Percentiles rank a stretch among this genome's conserved stretches.
phyloP scores from a whole-genome alignment of 2,888 invertebrate species.

The Cremastinae sp. region DNA sequence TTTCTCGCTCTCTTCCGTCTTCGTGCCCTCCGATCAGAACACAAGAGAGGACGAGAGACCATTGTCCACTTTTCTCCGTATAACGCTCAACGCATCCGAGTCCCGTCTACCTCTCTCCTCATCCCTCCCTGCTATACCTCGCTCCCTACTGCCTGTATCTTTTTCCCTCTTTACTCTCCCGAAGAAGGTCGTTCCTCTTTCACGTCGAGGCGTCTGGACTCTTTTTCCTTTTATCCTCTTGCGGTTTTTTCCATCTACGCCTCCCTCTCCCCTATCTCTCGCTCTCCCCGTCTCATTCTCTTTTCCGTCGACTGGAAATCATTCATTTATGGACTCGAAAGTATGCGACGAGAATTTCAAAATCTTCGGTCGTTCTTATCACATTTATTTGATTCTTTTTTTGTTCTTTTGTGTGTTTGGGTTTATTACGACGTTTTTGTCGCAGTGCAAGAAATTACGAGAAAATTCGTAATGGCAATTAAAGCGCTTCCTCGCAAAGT shows the following conservation, averaged over 20 bases:
- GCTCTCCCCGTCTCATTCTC: neutral
- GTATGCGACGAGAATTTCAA: slow-evolving; percentile 52
- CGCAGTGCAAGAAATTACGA: slow-evolving; percentile 46
- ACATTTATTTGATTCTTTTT: slow-evolving; percentile 18
- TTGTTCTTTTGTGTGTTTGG: slow-evolving; percentile 11
- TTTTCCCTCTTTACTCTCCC: slow-evolving; percentile 9
- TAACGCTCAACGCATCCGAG: slow-evolving; percentile 46
- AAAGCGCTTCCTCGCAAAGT: slow-evolving; percentile 40
- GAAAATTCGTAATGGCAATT: slow-evolving; percentile 53
- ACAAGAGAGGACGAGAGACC: slow-evolving; percentile 49
- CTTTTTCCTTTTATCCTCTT: slow-evolving; percentile 21
- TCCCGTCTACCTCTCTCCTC: slow-evolving; percentile 21
- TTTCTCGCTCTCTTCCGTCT: slow-evolving; percentile 15
- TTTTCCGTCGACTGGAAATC: no score
- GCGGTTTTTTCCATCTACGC: slow-evolving; percentile 28
- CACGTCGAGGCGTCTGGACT: slow-evolving; percentile 34
- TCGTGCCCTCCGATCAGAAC: slow-evolving; percentile 48
- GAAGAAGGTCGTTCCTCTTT: slow-evolving; percentile 50
- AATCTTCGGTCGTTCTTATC: slow-evolving; percentile 22
- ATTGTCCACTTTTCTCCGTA: slow-evolving; percentile 53
- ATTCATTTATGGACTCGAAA: slow-evolving; percentile 52
- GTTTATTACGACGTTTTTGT: no score
- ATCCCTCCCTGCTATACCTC: slow-evolving; percentile 14
- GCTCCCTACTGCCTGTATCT: slow-evolving; percentile 7
- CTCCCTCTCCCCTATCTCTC: slow-evolving; percentile 1